Evolutionary conservation across 2,888 invertebrate genomes (phyloP), one percentile per base, ranked within the genome.

Genomic region (Stramonita haemastoma): DNA sequence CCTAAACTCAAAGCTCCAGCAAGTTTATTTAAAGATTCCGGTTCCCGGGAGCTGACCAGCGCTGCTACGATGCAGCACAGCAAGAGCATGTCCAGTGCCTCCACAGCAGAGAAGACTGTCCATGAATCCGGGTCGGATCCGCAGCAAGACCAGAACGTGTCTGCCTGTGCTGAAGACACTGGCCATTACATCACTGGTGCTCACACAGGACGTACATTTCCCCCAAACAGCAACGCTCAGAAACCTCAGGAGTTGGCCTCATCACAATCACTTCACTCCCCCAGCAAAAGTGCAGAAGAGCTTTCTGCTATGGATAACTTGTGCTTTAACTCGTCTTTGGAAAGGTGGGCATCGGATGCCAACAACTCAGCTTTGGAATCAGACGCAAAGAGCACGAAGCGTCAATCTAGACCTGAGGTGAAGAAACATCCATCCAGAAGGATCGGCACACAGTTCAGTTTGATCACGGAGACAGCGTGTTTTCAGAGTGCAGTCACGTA

Each of bases 401-500:
- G 26, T 46, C 34, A 26, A 22, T 26, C 83, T 26, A 46, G 46
- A 29, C 57, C 17, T 17, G 13, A 79, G 46, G 6, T 19, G 26
- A 46, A 46, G 46, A 46, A 29, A 8, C 57, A 22, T 22, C 34
- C 32, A 1, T 34, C 34, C 19, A 19, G 26, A 5, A 56, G 84
- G 57, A 56, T 57, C 57, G 29, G n/a, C 57, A 22, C 8, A 19
- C 60, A 66, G 86, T 66, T 86, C 29, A 66, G 66, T 34, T 8
- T 66, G 32, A 86, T 86, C 86, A 66, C 60, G 0, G 66, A 29
- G 32, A 86, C 86, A 6, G n/a, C 19, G 8, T 86, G 60, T 60
- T 86, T 86, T 26, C 86, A 86, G 34, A 86, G 22, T 22, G 86
- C 86, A 13, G 60, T 86, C 22, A 34, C 66, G 5, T 66, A 29